Base-by-base conservation (phyloP, 1,140 invertebrate species). In the Cheumatopsyche charites region DNA sequence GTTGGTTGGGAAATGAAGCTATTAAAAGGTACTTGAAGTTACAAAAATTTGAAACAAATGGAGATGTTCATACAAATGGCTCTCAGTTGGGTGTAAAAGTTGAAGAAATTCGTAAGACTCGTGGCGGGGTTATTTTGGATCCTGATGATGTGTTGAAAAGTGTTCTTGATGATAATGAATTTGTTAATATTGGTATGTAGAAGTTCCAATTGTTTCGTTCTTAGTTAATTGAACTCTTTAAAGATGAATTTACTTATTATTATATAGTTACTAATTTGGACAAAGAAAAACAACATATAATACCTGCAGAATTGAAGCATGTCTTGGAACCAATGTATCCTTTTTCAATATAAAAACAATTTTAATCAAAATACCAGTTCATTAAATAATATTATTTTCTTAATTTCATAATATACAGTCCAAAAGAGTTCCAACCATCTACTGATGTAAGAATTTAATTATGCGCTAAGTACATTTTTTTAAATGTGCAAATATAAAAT, bases 111-210 rank as follows among this genome's bases (percentile, higher is more conserved):
- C 78, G 88, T 12, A 89, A 88, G 77, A 88, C 88, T 0, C 80
- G 85, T 74, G 88, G 89, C 5, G 87, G 88, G 1, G 88, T 88
- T 9, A 85, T 90, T 49, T 77, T 90, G 52, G 88, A 90, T 77
- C 83, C 83, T 2, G 84, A 86, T 72, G 89, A 90, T 77, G 11
- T 79, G 9, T 82, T 90, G 29, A 79, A 76, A 62, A 83, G 87
- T 65, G 86, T 90, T 19, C 79, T 90, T 6, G 86, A 89, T 73
- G 88, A 90, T 78, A 87, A 89, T 78, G 89, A 90, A 71, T 90
- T 88, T 77, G 86, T 90, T 23, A 86, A 87, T 29, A 83, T 89
- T 41, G 87, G 88, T 89, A 80, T 82, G 82, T 76, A 58, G 12
- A 49, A n/a, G n/a, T n/a, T n/a, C n/a, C n/a, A n/a, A 9, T 11